Percentiles rank a stretch among this genome's conserved stretches.
Evolutionary conservation across 2,113 vertebrate genomes (phyloP).

Genomic region (Lampris incognitus): DNA sequence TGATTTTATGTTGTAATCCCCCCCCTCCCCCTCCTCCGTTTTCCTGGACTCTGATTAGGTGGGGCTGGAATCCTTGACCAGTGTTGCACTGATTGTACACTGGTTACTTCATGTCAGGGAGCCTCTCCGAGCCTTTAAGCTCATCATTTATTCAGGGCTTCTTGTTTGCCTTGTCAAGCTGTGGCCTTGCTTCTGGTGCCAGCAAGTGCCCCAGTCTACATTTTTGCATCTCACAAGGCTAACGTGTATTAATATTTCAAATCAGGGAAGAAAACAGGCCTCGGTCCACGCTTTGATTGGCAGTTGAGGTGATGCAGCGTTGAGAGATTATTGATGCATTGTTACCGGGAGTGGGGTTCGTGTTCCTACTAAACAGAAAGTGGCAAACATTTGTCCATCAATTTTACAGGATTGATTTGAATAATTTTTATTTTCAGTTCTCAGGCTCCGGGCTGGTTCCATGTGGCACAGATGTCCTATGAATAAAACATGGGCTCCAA

Average conservation of each 20-base stretch:
- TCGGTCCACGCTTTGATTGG: constrained; percentile 68
- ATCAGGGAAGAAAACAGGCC: constrained; percentile 69
- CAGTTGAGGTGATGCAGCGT: constrained; percentile 70
- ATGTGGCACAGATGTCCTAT: constrained; percentile 72
- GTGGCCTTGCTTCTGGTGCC: constrained; percentile 80
- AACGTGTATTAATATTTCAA: constrained; percentile 85
- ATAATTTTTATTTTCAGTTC: constrained; percentile 59
- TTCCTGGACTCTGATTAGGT: constrained; percentile 35
- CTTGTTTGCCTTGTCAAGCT: constrained; percentile 83
- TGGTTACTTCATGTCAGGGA: constrained; percentile 70
- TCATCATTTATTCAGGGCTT: constrained; percentile 82
- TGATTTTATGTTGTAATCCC: background rate
- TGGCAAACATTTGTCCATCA: constrained; percentile 59
- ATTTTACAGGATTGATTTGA: constrained; percentile 66
- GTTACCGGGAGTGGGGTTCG: constrained; percentile 37
- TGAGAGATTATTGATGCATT: constrained; percentile 72
- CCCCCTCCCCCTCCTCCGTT: background rate
- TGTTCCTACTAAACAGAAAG: constrained; percentile 52
- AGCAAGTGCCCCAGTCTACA: constrained; percentile 72
- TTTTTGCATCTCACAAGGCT: constrained; percentile 84
- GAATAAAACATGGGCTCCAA: constrained; percentile 72
- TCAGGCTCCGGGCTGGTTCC: constrained; percentile 58
- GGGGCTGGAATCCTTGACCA: constrained; percentile 53
- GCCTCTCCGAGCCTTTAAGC: constrained; percentile 73
- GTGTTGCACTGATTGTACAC: constrained; percentile 51